Base-by-base conservation (phyloP, 1,140 invertebrate species). In the Hesperophylax magnus region DNA sequence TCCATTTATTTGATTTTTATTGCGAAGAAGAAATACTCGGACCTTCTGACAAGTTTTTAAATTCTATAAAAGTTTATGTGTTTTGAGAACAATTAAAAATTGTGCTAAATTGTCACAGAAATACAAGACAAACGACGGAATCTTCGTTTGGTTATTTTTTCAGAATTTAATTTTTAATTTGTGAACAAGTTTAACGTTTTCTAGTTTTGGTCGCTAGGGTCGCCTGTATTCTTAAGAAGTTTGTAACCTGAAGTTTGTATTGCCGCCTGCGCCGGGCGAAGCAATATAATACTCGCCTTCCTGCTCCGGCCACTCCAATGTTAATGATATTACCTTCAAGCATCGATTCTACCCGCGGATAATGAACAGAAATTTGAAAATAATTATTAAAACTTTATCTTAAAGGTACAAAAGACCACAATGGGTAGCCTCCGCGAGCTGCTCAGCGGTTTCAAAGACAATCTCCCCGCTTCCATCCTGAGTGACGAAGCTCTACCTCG, bases 351-450 rank as follows among this genome's bases (percentile, higher is more conserved):
- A 79, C 80, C 65, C 83, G 81, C 83, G 83, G 81, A 84, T 84
- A 84, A 84, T 81, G 83, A 84, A 84, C 83, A 84, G 83, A 84
- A 84, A 82, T 80, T 84, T 81, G 80, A 84, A 84, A 84, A 84
- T 84, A 84, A 82, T 84, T 84, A 84, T 82, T 82, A 84, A 84
- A 84, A 84, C 83, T 84, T 84, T 84, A 84, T 84, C 83, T 82
- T 82, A 80, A 81, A 82, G 80, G 78, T 84, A 84, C 83, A 84
- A 82, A 84, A 82, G 83, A 78, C 80, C 80, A 83, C 79, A 81
- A 83, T 81, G 79, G 81, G 79, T 80, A 67, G 79, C 47, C 65
- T 58, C 34, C 39, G 63, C 63, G 74, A 34, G 63, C 69, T 31
- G 31, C 69, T 53, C 27, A 56, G 61, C 71, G 77, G 77, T 81